phyloP scores from a whole-genome alignment of 2,113 vertebrate species.

The Eira barbara region DNA sequence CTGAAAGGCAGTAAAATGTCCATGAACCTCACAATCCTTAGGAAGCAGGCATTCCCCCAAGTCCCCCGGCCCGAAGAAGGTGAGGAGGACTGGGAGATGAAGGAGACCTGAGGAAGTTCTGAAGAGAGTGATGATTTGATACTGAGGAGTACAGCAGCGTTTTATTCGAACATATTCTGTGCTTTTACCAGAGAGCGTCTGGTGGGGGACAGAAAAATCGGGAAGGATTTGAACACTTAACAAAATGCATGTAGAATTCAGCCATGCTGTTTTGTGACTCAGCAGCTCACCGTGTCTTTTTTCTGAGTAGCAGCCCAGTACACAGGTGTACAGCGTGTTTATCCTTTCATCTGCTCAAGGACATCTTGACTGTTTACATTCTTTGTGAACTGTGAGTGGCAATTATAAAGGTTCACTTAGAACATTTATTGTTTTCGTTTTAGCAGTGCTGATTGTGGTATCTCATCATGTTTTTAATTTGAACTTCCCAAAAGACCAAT shows the following conservation, averaged over 20 bases:
- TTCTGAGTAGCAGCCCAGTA: background rate
- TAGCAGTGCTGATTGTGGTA: background rate
- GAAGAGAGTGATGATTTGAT: background rate
- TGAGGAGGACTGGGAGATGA: background rate
- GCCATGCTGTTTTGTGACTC: background rate
- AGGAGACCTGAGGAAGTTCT: background rate
- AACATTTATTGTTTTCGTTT: background rate
- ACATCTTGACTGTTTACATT: background rate
- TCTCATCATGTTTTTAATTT: background rate
- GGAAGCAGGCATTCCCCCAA: background rate
- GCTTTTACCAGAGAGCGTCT: background rate
- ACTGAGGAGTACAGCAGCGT: background rate
- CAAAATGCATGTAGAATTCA: background rate
- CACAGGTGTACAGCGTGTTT: background rate
- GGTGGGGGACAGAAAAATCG: background rate
- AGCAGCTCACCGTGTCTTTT: background rate
- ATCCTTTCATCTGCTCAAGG: background rate
- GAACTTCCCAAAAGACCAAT: background rate
- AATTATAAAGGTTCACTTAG: background rate
- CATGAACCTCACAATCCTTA: background rate
- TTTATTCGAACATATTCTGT: background rate
- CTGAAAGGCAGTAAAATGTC: background rate
- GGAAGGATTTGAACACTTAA: background rate
- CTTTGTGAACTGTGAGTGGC: background rate
- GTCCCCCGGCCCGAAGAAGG: background rate